Evolutionary conservation across 1,140 invertebrate species (phyloP).

Genomic region (Oppia nitens): DNA sequence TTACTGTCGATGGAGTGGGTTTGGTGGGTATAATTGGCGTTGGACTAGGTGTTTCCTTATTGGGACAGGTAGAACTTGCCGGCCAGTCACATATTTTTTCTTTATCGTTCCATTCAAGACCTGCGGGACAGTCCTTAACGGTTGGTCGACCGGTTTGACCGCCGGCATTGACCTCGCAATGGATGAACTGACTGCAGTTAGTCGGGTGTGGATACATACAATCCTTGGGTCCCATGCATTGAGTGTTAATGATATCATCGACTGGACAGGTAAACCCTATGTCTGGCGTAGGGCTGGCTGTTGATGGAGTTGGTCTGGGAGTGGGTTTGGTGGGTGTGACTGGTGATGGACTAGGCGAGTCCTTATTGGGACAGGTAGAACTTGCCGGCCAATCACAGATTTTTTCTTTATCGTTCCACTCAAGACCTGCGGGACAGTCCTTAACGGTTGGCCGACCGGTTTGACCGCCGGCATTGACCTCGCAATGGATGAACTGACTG

Average conservation of each 20-base stretch:
- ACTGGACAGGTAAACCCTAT: neutral
- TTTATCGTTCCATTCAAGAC: constrained; percentile 22
- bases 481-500: neutral
- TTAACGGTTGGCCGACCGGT: neutral
- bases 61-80: neutral
- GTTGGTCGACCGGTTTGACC: neutral
- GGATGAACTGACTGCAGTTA: neutral
- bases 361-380: neutral
- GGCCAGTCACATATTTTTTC: constrained; percentile 39
- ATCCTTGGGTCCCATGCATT: neutral
- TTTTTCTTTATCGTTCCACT: constrained; percentile 21
- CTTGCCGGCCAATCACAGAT: constrained; percentile 38
- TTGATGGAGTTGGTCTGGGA: neutral
- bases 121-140: constrained; percentile 20
- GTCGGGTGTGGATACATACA: neutral
- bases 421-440: constrained; percentile 23
- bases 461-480: too few species aligned
- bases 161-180: neutral
- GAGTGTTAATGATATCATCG: neutral
- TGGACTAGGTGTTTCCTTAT: neutral
- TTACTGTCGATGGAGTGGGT: neutral
- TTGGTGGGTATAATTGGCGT: neutral
- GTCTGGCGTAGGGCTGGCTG: neutral
- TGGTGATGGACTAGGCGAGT: too few species aligned
- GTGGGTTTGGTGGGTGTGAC: neutral